Evolutionary conservation across 64 coral and sea anemone species (phyloP).

Genomic region (Dendrophyllia cribrosa): DNA sequence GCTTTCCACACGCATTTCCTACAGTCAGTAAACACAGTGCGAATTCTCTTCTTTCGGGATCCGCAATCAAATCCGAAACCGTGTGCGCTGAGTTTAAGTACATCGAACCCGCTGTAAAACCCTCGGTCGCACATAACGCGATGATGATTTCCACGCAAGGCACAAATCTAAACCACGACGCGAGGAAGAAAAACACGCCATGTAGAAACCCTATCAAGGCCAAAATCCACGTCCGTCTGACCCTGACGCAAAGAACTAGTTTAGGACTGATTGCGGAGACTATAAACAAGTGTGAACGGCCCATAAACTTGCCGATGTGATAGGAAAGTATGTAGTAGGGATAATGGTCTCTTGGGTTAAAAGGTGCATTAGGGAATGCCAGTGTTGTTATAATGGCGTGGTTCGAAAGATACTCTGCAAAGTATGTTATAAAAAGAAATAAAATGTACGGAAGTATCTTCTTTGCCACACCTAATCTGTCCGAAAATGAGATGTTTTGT

Average conservation of each 20-base stretch:
- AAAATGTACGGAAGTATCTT: conserved; percentile 77
- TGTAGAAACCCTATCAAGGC: conserved; percentile 68
- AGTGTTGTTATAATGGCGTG: conserved; percentile 88
- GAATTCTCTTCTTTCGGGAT: conserved; percentile 62
- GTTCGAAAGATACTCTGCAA: conserved; percentile 88
- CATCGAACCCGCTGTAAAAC: conserved; percentile 85
- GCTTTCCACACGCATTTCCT: conserved; percentile 85
- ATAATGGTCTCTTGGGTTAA: conserved; percentile 90
- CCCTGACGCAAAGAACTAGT: conserved; percentile 51
- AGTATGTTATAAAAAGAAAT: conserved; percentile 86
- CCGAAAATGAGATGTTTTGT: not conserved
- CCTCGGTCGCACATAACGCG: conserved; percentile 79
- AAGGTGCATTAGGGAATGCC: conserved; percentile 62
- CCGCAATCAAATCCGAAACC: conserved; percentile 72
- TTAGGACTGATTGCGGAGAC: conserved; percentile 60
- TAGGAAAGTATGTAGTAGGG: conserved; percentile 84
- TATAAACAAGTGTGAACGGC: conserved; percentile 81
- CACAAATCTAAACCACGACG: conserved; percentile 82
- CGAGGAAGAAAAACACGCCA: conserved; percentile 67
- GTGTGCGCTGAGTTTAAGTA: conserved; percentile 89
- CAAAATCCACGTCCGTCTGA: conserved; percentile 85
- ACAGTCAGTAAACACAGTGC: conserved; percentile 82
- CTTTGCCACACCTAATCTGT: conserved; percentile 62
- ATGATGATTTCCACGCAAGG: conserved; percentile 67
- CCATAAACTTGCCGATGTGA: conserved; percentile 86